These are phyloP conservation scores for Microcebus tavaratra DNA, from an alignment of 2,113 vertebrate species.

Conservation along the genomic window DNA sequence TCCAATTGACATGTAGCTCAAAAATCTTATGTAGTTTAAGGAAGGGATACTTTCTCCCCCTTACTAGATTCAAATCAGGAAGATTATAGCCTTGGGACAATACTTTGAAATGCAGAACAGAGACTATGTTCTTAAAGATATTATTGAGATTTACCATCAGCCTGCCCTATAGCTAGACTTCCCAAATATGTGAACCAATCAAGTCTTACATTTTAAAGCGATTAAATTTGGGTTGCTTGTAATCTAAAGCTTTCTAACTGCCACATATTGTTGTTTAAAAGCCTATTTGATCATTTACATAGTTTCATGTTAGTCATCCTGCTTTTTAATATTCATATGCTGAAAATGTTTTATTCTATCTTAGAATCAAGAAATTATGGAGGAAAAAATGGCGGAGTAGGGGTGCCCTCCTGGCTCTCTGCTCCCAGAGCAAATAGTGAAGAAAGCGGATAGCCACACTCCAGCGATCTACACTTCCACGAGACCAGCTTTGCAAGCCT, in stretches of 20 bases:
- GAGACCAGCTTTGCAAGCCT: too few relatives aligned
- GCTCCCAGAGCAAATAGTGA: too few relatives aligned
- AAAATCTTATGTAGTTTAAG: not conserved
- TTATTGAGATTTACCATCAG: not conserved
- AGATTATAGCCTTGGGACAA: not conserved
- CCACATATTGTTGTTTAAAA: not conserved
- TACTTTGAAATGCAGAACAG: not conserved
- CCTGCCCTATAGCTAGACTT: not conserved
- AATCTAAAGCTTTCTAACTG: not conserved
- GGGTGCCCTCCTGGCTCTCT: too few relatives aligned
- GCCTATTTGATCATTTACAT: not conserved
- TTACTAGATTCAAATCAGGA: not conserved
- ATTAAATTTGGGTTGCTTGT: not conserved
- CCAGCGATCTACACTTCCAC: too few relatives aligned
- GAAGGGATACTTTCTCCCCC: not conserved
- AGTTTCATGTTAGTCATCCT: not conserved
- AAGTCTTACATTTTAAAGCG: not conserved
- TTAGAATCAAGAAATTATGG: too few relatives aligned
- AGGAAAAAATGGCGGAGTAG: too few relatives aligned
- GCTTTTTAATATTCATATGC: not conserved
- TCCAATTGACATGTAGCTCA: not conserved
- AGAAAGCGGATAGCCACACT: too few relatives aligned
- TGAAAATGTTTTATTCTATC: not conserved
- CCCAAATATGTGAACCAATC: not conserved
- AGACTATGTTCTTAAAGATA: not conserved